A percentile compares a stretch with the other conserved stretches of the same genome.
Evolutionary conservation across 1,140 invertebrate genomes (phyloP).

Genomic region (Aphelenchoides fujianensis): DNA sequence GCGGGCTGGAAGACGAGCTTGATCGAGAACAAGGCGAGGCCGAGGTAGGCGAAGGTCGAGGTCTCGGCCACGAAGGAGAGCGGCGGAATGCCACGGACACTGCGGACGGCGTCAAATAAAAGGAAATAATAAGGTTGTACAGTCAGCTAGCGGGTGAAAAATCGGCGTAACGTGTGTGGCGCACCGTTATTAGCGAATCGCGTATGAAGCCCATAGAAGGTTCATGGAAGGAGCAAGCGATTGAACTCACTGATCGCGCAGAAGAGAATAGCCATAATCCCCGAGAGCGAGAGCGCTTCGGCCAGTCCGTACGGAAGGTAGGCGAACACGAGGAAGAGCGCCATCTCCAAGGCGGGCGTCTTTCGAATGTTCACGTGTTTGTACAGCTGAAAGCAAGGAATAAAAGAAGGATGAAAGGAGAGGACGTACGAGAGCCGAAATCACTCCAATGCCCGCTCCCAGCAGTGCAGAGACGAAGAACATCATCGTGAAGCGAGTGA

Average conservation of each 20-base stretch:
- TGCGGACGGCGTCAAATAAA: conserved; percentile 95
- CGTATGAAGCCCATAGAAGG: too few species aligned
- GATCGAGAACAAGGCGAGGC: conserved; percentile 94
- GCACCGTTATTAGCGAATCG: too few species aligned
- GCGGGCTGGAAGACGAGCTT: conserved; percentile 72
- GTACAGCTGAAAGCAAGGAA: conserved; percentile 66
- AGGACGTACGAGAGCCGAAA: conserved; percentile 78
- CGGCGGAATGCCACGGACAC: conserved; percentile 8
- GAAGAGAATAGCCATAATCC: conserved; percentile 98
- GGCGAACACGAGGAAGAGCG: conserved; percentile 94
- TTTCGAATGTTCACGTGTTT: conserved; percentile 94
- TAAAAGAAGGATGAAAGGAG: conserved; percentile 22
- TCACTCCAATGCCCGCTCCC: conserved; percentile 87
- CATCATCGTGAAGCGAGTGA: conserved; percentile 88
- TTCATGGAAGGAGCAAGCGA: too few species aligned
- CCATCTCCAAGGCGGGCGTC: conserved; percentile 96
- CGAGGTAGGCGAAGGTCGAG: conserved; percentile 97
- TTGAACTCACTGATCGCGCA: too few species aligned
- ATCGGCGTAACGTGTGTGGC: too few species aligned
- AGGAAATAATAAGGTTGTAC: conserved; percentile 62
- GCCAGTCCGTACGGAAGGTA: conserved; percentile 96
- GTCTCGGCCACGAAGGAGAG: conserved; percentile 77
- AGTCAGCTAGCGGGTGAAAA: conserved; percentile 14
- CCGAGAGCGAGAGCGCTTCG: conserved; percentile 90
- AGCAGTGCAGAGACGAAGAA: conserved; percentile 97